Percentiles rank a stretch among this genome's conserved stretches.
phyloP scores from a whole-genome alignment of 2,797 vertebrate species.

The Urophycis tenuis region DNA sequence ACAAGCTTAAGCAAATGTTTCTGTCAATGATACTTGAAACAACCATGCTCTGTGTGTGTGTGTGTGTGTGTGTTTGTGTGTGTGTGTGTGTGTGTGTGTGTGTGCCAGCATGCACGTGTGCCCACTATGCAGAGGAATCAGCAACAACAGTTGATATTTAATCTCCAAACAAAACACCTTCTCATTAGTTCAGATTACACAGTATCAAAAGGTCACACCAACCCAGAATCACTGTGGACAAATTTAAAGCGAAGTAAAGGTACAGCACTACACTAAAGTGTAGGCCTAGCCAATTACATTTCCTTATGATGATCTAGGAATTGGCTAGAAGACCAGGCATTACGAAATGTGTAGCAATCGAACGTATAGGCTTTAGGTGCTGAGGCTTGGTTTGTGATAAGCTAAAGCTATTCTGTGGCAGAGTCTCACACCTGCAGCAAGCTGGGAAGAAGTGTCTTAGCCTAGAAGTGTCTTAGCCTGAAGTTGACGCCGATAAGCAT shows the following conservation, averaged over 20 bases:
- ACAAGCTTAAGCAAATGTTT: neutral
- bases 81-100: conserved; percentile 4
- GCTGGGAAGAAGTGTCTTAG: conserved; percentile 17
- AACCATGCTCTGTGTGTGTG: neutral
- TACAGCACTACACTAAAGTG: neutral
- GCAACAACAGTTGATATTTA: neutral
- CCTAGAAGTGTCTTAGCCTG: conserved; percentile 17
- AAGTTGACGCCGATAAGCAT: conserved; percentile 56
- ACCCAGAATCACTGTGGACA: neutral
- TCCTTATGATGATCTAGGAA: neutral
- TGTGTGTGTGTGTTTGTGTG: conserved; percentile 7
- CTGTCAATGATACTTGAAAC: neutral
- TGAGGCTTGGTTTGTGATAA: neutral
- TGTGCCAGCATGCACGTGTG: neutral
- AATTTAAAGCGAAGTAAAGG: neutral
- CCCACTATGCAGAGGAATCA: neutral
- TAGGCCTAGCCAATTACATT: neutral
- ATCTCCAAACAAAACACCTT: neutral
- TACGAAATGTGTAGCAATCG: neutral
- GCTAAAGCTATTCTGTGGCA: neutral
- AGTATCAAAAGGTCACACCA: neutral
- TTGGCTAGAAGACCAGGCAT: neutral
- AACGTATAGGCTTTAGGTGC: neutral
- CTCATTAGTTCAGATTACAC: neutral
- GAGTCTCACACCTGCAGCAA: neutral